Percentiles rank a stretch among this genome's conserved stretches.
phyloP scores from a whole-genome alignment of 2,113 vertebrate genomes.

The Lichenostomus cassidix region DNA sequence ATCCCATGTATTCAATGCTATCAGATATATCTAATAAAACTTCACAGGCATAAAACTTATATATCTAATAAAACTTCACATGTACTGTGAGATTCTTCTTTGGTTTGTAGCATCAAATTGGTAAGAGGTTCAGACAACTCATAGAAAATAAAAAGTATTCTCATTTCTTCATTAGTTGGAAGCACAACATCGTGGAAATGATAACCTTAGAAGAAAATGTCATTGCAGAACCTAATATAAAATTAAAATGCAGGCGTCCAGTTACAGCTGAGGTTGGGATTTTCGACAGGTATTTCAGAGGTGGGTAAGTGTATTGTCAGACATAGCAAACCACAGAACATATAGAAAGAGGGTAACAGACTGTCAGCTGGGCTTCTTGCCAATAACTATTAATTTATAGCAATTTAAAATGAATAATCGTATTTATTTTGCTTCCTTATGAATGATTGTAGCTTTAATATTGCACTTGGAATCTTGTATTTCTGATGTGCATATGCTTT shows the following conservation, averaged over 20 bases:
- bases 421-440: slow-evolving; percentile 20
- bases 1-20: background rate
- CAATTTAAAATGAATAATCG: slow-evolving; percentile 11
- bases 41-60: background rate
- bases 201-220: background rate
- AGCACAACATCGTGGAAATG: background rate
- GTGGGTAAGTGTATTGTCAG: background rate
- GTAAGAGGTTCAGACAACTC: background rate
- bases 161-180: background rate
- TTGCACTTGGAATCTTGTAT: slow-evolving; percentile 2
- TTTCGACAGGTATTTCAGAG: background rate
- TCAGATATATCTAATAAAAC: background rate
- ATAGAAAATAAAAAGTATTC: background rate
- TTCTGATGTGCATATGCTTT: background rate
- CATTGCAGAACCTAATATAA: background rate
- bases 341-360: background rate
- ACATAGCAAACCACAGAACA: background rate
- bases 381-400: background rate
- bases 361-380: background rate
- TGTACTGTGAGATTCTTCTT: background rate
- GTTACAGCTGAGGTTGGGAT: background rate
- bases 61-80: background rate
- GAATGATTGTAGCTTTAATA: slow-evolving; percentile 22
- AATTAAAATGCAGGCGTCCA: background rate
- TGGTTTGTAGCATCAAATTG: background rate